Evolutionary conservation across 2,888 invertebrate species (phyloP).

Genomic region (Agrochola lota): DNA sequence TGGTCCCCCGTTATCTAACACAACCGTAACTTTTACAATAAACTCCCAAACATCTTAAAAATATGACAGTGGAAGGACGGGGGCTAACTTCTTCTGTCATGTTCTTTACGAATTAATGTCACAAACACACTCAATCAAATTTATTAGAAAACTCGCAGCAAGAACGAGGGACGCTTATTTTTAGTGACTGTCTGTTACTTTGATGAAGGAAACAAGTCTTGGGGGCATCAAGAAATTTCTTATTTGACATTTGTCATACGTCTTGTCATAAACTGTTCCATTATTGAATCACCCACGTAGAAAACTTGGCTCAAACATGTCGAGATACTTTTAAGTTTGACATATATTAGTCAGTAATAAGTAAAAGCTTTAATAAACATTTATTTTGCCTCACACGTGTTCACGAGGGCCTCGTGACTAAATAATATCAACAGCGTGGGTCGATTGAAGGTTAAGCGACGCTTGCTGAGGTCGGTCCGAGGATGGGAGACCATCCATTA

Average conservation of each 20-base stretch:
- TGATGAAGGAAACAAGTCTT: background rate
- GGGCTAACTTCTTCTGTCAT: constrained; percentile 19
- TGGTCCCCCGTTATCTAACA: background rate
- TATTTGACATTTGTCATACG: constrained; percentile 32
- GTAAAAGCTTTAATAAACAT: background rate
- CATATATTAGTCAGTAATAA: background rate
- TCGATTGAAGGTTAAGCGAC: background rate
- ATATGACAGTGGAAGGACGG: background rate
- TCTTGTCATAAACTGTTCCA: background rate
- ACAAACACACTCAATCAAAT: constrained; percentile 41
- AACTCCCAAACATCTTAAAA: constrained; percentile 13
- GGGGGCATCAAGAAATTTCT: constrained; percentile 13
- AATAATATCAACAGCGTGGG: background rate
- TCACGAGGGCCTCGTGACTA: background rate
- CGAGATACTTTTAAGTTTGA: background rate
- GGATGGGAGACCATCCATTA: too few relatives aligned
- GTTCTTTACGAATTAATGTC: constrained; percentile 37
- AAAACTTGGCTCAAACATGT: constrained; percentile 4
- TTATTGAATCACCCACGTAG: constrained; percentile 10
- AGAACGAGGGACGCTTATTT: constrained; percentile 14
- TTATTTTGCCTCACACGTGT: background rate
- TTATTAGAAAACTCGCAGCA: constrained; percentile 20
- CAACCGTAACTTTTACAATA: background rate
- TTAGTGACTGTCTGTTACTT: constrained; percentile 4
- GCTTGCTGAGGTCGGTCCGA: background rate